These are phyloP conservation scores for Glareola pratincola DNA, from an alignment of 2,113 vertebrate genomes.

Conservation along the genomic window DNA sequence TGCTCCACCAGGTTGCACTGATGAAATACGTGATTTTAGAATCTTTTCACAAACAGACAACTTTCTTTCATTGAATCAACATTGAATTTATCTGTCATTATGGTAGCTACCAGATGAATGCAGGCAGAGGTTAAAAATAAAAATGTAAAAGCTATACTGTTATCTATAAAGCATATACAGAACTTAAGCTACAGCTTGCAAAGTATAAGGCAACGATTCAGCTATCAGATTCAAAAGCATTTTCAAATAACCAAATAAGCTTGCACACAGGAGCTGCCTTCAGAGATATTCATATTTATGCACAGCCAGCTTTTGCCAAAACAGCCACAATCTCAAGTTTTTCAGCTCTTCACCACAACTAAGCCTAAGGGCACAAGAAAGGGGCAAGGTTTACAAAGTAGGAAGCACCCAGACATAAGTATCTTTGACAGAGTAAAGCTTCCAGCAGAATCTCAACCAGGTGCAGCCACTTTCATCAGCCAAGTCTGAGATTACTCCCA, in stretches of 20 bases:
- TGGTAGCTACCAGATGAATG: background rate
- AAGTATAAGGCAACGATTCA: background rate
- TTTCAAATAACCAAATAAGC: background rate
- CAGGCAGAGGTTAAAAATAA: background rate
- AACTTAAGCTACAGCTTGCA: background rate
- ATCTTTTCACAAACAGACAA: background rate
- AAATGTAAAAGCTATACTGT: background rate
- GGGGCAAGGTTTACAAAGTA: background rate
- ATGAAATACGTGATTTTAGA: background rate
- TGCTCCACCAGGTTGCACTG: background rate
- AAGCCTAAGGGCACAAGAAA: background rate
- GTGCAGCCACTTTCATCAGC: constrained; percentile 52
- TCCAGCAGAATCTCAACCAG: constrained; percentile 47
- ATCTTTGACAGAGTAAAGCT: constrained; percentile 23
- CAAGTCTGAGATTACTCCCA: constrained; percentile 38
- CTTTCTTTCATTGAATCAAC: background rate
- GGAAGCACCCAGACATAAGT: background rate
- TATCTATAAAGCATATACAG: background rate
- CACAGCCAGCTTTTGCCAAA: background rate
- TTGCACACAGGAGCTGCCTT: background rate
- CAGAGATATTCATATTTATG: background rate
- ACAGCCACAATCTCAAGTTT: background rate
- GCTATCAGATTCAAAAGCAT: background rate
- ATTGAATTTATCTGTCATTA: background rate
- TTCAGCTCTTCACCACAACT: background rate